Conservation (phyloP, 37 sponge, comb jelly and placozoan species). For the Ephydatia muelleri region DNA sequence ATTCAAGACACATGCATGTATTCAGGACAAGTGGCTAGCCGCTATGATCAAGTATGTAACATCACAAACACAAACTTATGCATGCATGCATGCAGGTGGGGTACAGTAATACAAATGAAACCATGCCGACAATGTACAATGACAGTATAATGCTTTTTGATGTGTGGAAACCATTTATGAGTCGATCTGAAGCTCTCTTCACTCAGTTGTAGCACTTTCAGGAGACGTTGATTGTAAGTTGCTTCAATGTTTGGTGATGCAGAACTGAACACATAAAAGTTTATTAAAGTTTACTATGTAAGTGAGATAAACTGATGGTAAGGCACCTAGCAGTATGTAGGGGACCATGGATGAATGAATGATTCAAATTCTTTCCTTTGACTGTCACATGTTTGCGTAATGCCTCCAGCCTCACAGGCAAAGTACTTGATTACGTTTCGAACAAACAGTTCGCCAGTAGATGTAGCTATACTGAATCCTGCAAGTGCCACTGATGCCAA, state of each 20-base stretch:
- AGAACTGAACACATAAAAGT: not conserved
- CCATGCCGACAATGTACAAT: too few relatives aligned
- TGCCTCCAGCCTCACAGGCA: constrained; percentile 3
- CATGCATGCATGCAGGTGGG: too few relatives aligned
- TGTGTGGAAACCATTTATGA: too few relatives aligned
- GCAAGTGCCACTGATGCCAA: constrained; percentile 5
- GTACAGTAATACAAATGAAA: too few relatives aligned
- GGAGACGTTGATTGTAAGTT: not conserved
- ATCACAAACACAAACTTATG: too few relatives aligned
- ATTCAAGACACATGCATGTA: too few relatives aligned
- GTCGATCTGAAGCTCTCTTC: not conserved
- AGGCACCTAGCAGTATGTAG: constrained; percentile 19
- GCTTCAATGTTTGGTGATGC: not conserved
- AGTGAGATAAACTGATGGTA: constrained; percentile 16
- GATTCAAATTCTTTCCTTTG: not conserved
- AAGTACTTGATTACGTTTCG: not conserved
- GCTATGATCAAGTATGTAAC: too few relatives aligned
- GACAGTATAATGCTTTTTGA: too few relatives aligned
- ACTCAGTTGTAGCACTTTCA: not conserved
- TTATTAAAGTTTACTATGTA: not conserved
- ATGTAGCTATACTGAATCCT: not conserved
- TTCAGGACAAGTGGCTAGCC: too few relatives aligned
- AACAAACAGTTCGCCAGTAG: not conserved
- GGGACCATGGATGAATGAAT: constrained; percentile 22
- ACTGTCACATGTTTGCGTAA: not conserved